Base-by-base conservation (phyloP, 2,113 vertebrate genomes). In the Microcebus jonahi region DNA sequence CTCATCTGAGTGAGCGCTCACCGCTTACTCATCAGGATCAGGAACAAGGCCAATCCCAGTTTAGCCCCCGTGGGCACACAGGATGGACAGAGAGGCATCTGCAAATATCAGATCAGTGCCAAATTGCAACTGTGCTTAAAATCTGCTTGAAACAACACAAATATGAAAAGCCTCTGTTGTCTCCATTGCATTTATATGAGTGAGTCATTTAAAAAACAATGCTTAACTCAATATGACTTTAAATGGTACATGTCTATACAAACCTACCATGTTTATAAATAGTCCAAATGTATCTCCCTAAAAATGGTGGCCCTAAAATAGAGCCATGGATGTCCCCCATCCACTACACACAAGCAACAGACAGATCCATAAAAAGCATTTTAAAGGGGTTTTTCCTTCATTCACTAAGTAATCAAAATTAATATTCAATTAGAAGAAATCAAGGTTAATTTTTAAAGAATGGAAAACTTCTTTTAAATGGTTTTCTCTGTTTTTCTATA, bases 61-160 rank as follows among this genome's bases (percentile, higher is more conserved):
- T 61, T 45, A 48, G 82, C 55, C 61, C 80, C n/a, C 29, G 31
- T 83, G 80, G 82, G 53, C 34, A 50, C 11, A 87, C 6, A 29
- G 85, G 71, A 61, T 76, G 34, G 42, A n/a, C 68, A 96, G 61
- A 68, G 81, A 93, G 83, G 76, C 68, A 81, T 57, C 34, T 94
- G 31, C 45, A 90, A 96, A 92, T 76, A 45, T 23, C 68, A 87
- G 79, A 63, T 89, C 89, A 80, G 83, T 53, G 94, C 79, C 94
- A 95, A 92, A 83, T 5, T 93, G 79, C 86, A 96, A 76, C 57
- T 39, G 65, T 61, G 84, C 94, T n/a, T 76, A 92, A 87, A 84
- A 81, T 95, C 84, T 84, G 84, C 93, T 95, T 80, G n/a, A 83
- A 91, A 91, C 31, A 95, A 89, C 61, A 95, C 93, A 97, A 95